Conservation (phyloP, 2,888 invertebrate species). For the Athalia circularis region DNA sequence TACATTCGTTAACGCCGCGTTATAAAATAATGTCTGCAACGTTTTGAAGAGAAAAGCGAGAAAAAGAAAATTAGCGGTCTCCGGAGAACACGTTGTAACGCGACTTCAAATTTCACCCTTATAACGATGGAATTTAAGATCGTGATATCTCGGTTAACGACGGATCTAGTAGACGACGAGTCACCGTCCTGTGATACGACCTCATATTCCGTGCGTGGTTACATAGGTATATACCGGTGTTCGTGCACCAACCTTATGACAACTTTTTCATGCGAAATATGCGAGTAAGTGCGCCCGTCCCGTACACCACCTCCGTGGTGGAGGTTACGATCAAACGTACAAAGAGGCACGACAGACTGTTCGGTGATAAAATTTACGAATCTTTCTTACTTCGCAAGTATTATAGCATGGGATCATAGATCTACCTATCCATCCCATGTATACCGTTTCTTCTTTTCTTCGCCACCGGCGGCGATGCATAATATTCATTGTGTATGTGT, state of each 20-base stretch:
- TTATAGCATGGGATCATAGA: not conserved
- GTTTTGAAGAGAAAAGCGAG: not conserved
- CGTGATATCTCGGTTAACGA: constrained; percentile 40
- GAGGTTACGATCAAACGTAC: constrained; percentile 3
- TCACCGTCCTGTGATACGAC: constrained; percentile 7
- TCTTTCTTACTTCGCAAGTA: constrained; percentile 3
- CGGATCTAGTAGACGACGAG: constrained; percentile 13
- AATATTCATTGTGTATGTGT: too few relatives aligned
- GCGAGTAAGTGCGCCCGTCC: not conserved
- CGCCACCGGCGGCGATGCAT: not conserved
- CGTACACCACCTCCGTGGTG: not conserved
- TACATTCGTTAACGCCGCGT: not conserved
- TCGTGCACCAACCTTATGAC: too few relatives aligned
- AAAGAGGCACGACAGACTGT: not conserved
- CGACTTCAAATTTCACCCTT: constrained; percentile 18
- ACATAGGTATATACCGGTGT: too few relatives aligned
- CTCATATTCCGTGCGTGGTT: not conserved
- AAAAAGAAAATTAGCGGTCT: not conserved
- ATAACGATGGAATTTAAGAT: constrained; percentile 35
- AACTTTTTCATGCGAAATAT: constrained; percentile 23
- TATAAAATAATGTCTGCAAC: not conserved
- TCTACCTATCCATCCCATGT: not conserved
- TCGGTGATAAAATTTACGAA: constrained; percentile 13
- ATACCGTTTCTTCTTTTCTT: not conserved
- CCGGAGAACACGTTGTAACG: not conserved